phyloP scores from a whole-genome alignment of 53 echinoderm and acorn worm genomes.

The Henricia sp. region DNA sequence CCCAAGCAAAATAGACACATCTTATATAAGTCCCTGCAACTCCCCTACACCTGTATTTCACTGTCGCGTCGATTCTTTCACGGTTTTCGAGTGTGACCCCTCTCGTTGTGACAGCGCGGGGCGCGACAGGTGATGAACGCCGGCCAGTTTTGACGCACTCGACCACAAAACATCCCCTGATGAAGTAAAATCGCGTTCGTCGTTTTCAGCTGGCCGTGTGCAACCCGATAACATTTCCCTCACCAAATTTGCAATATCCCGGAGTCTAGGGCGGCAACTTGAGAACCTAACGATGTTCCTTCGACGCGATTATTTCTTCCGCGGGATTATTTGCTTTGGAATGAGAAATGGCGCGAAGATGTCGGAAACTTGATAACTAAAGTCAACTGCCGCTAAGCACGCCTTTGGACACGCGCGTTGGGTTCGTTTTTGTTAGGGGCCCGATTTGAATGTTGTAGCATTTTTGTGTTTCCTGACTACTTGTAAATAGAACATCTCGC shows the following conservation, averaged over 20 bases:
- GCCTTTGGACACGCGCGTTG: background rate
- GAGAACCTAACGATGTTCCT: slow-evolving; percentile 20
- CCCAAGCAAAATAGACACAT: too few relatives aligned
- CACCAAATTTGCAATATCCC: background rate
- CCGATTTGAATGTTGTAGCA: background rate
- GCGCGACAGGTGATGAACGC: background rate
- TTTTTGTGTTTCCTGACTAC: too few relatives aligned
- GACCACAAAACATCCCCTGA: background rate
- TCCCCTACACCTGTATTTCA: slow-evolving; percentile 16
- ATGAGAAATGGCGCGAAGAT: slow-evolving; percentile 28
- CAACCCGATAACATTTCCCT: background rate
- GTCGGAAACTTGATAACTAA: background rate
- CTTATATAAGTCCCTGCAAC: too few relatives aligned
- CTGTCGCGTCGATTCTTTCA: slow-evolving; percentile 10
- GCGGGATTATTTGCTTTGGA: slow-evolving; percentile 25
- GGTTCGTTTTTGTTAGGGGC: background rate
- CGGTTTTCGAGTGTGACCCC: background rate
- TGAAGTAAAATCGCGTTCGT: too few relatives aligned
- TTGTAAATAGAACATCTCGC: too few relatives aligned
- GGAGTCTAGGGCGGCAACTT: background rate
- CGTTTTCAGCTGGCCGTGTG: too few relatives aligned
- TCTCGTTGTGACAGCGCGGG: background rate
- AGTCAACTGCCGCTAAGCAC: background rate
- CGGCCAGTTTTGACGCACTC: background rate
- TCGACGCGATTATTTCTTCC: background rate